Percentiles rank a stretch among this genome's conserved stretches.
These are phyloP conservation scores for Mycalesis mineus DNA, from an alignment of 2,888 invertebrate species.

Conservation along the genomic window DNA sequence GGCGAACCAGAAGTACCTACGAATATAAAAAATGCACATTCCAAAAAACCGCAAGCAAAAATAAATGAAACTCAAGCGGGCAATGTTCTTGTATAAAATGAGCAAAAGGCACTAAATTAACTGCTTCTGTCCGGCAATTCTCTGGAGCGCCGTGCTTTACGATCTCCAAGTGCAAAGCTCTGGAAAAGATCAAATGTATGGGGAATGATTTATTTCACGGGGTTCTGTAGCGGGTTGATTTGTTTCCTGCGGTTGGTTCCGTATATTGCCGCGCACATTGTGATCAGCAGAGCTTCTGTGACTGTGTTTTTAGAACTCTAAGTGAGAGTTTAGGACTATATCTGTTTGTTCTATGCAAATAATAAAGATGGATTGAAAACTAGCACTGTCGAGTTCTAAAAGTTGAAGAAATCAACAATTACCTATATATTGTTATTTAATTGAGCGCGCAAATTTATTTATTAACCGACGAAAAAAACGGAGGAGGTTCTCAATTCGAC, in stretches of 20 bases:
- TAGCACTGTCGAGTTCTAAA: no score
- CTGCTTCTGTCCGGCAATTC: slow-evolving; percentile 37
- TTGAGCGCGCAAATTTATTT: no score
- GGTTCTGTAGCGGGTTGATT: slow-evolving; percentile 9
- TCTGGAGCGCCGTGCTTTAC: slow-evolving; percentile 38
- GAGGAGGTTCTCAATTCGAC: no score
- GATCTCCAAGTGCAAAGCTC: slow-evolving; percentile 32
- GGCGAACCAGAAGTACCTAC: no score
- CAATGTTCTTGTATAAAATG: slow-evolving; percentile 28
- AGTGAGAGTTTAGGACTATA: no score
- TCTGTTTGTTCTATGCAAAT: no score
- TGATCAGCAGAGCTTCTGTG: no score
- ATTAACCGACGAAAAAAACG: no score
- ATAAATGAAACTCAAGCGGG: slow-evolving; percentile 25
- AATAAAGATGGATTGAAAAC: no score
- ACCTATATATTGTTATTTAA: no score
- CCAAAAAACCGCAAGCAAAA: slow-evolving; percentile 16
- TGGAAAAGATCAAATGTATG: slow-evolving; percentile 23
- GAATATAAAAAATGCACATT: not conserved
- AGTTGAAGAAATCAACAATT: no score
- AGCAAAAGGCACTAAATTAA: slow-evolving; percentile 34
- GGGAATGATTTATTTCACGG: slow-evolving; percentile 9
- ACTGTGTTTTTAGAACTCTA: no score
- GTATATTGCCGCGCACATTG: not conserved
- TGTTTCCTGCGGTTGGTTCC: not conserved